phyloP scores from a whole-genome alignment of 2,113 vertebrate genomes.

The Condylura cristata region DNA sequence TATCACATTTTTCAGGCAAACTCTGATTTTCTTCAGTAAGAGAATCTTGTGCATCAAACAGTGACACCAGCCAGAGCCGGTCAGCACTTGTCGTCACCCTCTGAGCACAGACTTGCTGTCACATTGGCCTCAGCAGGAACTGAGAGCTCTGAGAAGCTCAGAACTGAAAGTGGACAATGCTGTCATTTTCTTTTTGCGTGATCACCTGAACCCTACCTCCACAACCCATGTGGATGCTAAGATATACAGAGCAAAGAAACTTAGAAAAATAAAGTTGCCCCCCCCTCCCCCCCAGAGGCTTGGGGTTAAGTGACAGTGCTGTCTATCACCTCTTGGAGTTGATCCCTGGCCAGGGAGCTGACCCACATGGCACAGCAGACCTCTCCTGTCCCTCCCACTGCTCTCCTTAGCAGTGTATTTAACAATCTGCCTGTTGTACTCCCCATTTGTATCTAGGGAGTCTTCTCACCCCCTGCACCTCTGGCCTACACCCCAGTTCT shows the following conservation, averaged over 20 bases:
- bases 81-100: not conserved
- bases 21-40: not conserved
- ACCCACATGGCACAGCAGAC: no score
- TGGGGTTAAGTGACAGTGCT: not conserved
- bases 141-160: not conserved
- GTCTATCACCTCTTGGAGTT: not conserved
- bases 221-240: not conserved
- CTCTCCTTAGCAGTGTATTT: no score
- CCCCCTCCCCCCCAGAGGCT: no score
- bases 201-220: not conserved
- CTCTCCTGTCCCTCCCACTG: no score
- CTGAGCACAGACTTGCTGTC: not conserved
- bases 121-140: not conserved
- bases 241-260: not conserved
- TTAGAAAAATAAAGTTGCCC: not conserved
- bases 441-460: no score
- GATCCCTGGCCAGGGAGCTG: no score
- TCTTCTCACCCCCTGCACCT: no score
- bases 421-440: no score
- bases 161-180: not conserved
- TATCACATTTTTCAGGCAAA: not conserved
- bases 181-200: not conserved
- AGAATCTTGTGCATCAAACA: not conserved
- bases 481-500: no score
- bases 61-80: not conserved